Conservation (phyloP, 2,113 vertebrate genomes). For the Apteryx owenii region DNA sequence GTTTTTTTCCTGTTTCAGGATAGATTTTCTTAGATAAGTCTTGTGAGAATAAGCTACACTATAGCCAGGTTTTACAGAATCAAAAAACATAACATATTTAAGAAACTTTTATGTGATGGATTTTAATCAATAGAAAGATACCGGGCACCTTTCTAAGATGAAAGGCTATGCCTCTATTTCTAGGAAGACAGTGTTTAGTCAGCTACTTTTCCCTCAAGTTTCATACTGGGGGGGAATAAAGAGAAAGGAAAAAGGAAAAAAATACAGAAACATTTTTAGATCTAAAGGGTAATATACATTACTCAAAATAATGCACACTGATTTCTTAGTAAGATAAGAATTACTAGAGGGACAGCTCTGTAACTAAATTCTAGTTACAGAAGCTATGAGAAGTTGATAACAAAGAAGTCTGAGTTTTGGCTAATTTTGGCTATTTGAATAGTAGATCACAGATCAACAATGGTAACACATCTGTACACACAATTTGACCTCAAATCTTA, state of each 20-base stretch:
- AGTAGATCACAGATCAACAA: neutral
- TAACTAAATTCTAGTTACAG: neutral
- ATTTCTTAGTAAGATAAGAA: neutral
- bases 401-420: neutral
- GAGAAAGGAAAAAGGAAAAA: neutral
- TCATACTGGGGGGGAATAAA: neutral
- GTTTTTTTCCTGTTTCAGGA: neutral
- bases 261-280: neutral
- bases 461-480: neutral
- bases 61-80: neutral
- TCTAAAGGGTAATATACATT: neutral
- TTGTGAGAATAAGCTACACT: neutral
- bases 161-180: neutral
- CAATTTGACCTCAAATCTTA: neutral
- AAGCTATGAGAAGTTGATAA: neutral
- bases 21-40: neutral
- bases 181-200: neutral
- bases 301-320: neutral
- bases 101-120: rapidly evolving
- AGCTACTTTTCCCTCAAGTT: neutral
- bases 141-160: neutral
- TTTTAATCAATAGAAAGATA: neutral
- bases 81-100: neutral
- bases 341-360: neutral
- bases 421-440: neutral